Percentiles rank a stretch among this genome's conserved stretches.
phyloP scores from a whole-genome alignment of 2,797 vertebrate species.

The Poecilia wingei region DNA sequence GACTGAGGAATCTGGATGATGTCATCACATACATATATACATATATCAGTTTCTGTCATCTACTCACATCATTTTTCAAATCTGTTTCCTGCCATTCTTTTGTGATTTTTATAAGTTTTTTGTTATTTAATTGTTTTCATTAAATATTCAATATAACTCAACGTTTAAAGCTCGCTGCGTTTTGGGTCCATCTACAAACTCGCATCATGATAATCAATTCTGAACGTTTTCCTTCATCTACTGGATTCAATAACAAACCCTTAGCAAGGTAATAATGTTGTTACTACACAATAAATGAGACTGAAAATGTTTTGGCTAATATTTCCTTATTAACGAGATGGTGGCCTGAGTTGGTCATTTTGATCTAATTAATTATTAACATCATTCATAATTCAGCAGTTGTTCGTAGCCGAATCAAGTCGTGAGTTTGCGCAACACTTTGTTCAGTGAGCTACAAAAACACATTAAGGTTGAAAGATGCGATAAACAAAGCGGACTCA shows the following conservation, averaged over 20 bases:
- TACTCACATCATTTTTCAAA: too few species aligned
- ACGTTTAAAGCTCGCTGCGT: too few species aligned
- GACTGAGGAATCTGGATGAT: not conserved
- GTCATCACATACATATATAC: too few species aligned
- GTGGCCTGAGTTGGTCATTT: not conserved
- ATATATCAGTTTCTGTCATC: too few species aligned
- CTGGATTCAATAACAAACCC: not conserved
- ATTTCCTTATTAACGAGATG: not conserved
- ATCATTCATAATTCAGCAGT: not conserved
- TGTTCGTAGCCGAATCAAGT: not conserved
- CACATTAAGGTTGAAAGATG: not conserved
- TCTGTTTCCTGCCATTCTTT: too few species aligned
- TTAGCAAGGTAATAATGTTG: not conserved
- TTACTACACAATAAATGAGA: not conserved
- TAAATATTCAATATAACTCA: too few species aligned
- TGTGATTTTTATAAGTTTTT: too few species aligned
- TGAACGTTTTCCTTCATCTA: too few species aligned
- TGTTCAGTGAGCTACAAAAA: not conserved
- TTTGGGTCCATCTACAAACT: too few species aligned
- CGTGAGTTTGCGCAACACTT: not conserved
- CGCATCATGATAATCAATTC: too few species aligned
- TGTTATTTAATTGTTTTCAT: too few species aligned
- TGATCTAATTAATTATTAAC: not conserved
- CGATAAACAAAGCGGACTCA: constrained; percentile 52
- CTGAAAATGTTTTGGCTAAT: not conserved